A percentile compares a stretch with the other conserved stretches of the same genome.
phyloP scores from a whole-genome alignment of 2,888 invertebrate genomes.

The Cephonodes hylas region DNA sequence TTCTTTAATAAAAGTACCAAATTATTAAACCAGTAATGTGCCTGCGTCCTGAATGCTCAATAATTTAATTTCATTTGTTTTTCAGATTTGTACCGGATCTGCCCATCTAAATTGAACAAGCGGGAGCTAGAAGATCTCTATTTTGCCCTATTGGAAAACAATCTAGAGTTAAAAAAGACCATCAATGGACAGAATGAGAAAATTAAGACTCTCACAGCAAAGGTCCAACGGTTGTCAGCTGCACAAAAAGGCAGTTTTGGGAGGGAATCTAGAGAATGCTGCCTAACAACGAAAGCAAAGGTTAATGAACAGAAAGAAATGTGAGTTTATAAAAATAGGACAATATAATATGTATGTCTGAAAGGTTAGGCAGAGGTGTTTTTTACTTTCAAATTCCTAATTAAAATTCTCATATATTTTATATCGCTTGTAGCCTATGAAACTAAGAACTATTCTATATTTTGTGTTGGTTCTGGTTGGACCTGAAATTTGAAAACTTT shows the following conservation, averaged over 20 bases:
- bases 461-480: too few relatives aligned
- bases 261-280: conserved; percentile 49
- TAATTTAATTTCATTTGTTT: background rate
- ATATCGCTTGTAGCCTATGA: too few relatives aligned
- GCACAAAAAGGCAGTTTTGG: conserved; percentile 36
- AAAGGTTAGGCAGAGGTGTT: too few relatives aligned
- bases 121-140: conserved; percentile 85
- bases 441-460: too few relatives aligned
- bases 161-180: conserved; percentile 82
- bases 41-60: too few relatives aligned
- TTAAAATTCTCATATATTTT: too few relatives aligned
- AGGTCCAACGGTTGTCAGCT: conserved; percentile 50
- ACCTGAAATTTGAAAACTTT: too few relatives aligned
- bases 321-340: too few relatives aligned
- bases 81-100: conserved; percentile 48
- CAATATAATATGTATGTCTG: too few relatives aligned
- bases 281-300: conserved; percentile 41
- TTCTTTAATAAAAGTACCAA: too few relatives aligned
- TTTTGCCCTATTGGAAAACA: conserved; percentile 82
- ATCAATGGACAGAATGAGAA: conserved; percentile 82
- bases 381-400: too few relatives aligned
- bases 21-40: too few relatives aligned
- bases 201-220: conserved; percentile 53
- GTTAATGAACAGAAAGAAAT: conserved; percentile 55
- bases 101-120: conserved; percentile 80